phyloP scores from a whole-genome alignment of 2,888 invertebrate genomes.

The Augochlorella aurata region DNA sequence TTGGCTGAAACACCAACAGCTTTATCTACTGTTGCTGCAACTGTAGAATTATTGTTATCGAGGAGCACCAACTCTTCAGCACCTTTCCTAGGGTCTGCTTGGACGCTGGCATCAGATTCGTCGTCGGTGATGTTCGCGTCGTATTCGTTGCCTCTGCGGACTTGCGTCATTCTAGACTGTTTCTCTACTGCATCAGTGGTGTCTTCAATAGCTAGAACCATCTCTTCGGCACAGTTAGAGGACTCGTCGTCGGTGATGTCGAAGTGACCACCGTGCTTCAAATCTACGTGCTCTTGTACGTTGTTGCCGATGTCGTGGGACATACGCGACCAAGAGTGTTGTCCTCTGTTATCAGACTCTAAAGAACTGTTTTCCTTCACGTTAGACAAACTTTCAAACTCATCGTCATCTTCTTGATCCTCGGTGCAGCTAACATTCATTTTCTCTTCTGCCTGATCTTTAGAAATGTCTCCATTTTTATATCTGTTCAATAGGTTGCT shows the following conservation, averaged over 20 bases:
- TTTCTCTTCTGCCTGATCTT: not conserved
- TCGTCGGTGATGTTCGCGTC: conserved; percentile 67
- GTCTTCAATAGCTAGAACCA: conserved; percentile 23
- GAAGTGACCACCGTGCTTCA: conserved; percentile 40
- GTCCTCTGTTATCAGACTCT: conserved; percentile 1
- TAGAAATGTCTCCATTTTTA: conserved; percentile 47
- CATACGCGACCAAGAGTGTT: conserved; percentile 3
- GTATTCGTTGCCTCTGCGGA: conserved; percentile 19
- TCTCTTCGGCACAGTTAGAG: conserved; percentile 55
- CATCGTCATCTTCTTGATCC: conserved; percentile 55
- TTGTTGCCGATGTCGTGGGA: not conserved
- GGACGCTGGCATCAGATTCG: conserved; percentile 62
- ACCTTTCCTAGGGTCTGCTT: not conserved
- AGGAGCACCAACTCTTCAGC: not conserved
- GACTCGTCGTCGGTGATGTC: conserved; percentile 77
- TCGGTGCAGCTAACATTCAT: conserved; percentile 6
- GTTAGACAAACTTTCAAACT: conserved; percentile 62
- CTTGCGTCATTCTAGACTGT: not conserved
- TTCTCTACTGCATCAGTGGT: not conserved
- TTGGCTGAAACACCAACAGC: not conserved
- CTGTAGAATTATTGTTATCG: conserved; percentile 31
- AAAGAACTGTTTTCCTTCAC: conserved; percentile 35
- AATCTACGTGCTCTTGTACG: not conserved
- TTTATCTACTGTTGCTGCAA: conserved; percentile 11
- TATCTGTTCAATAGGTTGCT: not conserved